Percentiles rank a stretch among this genome's conserved stretches.
Conservation (phyloP, 2,888 invertebrate species). For the Nasonia oneida region DNA sequence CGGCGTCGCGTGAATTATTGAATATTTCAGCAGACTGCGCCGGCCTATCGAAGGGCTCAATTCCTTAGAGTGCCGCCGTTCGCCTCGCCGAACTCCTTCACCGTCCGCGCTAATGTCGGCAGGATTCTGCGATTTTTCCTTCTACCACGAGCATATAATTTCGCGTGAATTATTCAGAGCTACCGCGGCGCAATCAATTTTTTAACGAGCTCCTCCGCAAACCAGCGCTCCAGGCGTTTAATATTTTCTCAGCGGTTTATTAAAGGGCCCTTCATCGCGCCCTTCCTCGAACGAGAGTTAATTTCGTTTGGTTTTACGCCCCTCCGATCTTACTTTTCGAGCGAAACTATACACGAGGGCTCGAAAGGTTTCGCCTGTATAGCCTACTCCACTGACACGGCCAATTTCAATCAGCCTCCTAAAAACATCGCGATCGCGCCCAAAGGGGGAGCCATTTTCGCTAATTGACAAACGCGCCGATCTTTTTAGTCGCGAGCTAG, state of each 20-base stretch:
- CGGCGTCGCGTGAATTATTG: conserved; percentile 24
- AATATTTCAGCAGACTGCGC: conserved; percentile 11
- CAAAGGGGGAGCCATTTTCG: too few relatives aligned
- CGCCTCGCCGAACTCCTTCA: background rate
- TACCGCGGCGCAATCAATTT: background rate
- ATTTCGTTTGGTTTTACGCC: background rate
- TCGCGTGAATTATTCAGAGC: background rate
- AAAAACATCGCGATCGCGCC: too few relatives aligned
- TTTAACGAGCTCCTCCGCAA: background rate
- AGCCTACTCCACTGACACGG: background rate
- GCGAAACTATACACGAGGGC: background rate
- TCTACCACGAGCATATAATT: background rate
- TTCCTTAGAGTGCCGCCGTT: conserved; percentile 12
- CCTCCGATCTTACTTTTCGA: background rate
- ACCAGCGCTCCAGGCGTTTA: too few relatives aligned
- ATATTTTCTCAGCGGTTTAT: background rate
- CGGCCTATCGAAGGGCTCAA: conserved; percentile 19
- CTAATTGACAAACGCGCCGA: background rate
- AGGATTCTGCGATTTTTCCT: background rate
- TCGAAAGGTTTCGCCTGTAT: background rate
- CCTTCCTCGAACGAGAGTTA: background rate
- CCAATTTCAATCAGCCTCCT: background rate
- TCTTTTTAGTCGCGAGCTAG: background rate
- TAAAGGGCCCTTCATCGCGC: background rate
- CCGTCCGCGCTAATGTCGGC: background rate